phyloP scores from a whole-genome alignment of 2,797 vertebrate species.

The Schizothorax lantsangensis region DNA sequence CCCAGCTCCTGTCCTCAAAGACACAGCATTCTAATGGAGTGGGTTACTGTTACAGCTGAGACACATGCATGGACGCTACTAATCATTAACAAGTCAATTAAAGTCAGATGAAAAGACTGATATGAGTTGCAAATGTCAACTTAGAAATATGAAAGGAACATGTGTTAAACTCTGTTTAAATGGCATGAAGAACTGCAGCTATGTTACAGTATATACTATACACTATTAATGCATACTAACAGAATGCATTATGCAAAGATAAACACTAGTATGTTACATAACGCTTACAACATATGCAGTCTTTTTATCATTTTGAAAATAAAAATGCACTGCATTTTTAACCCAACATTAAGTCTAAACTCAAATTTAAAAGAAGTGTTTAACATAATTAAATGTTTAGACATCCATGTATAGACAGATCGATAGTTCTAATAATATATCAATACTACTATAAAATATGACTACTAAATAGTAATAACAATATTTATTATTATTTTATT shows the following conservation, averaged over 20 bases:
- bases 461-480: not conserved
- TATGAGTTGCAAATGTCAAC: not conserved
- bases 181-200: not conserved
- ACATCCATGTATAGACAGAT: not conserved
- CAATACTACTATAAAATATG: not conserved
- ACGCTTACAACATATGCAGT: not conserved
- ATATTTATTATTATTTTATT: not conserved
- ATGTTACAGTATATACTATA: not conserved
- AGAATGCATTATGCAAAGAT: not conserved
- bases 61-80: slow-evolving; percentile 24
- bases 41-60: slow-evolving; percentile 36
- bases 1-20: slow-evolving; percentile 22
- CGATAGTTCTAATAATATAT: not conserved
- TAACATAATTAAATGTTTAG: not conserved
- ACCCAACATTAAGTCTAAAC: not conserved
- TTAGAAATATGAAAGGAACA: not conserved
- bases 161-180: not conserved
- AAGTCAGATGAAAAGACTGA: slow-evolving; percentile 47
- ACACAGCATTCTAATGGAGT: slow-evolving; percentile 42
- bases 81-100: slow-evolving; percentile 52
- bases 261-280: not conserved
- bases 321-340: not conserved
- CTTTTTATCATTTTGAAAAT: not conserved
- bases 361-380: not conserved
- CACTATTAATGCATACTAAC: not conserved